phyloP scores from a whole-genome alignment of 92 coral and sea anemone species.

The Micromussa lordhowensis region DNA sequence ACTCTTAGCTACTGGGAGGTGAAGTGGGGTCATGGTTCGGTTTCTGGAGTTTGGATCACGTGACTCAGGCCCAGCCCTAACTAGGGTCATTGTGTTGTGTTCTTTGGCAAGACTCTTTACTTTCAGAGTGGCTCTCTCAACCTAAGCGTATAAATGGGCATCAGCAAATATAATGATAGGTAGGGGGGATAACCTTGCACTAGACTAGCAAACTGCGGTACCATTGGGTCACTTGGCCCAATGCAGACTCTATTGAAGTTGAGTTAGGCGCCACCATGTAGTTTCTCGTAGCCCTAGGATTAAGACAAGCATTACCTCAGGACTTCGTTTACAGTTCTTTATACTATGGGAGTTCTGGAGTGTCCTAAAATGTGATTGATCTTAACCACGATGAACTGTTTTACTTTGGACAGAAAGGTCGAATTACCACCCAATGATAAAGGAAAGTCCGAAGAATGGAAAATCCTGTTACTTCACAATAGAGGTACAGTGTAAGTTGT shows the following conservation, averaged over 20 bases:
- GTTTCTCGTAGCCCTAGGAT: too few relatives aligned
- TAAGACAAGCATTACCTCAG: too few relatives aligned
- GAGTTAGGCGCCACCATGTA: too few relatives aligned
- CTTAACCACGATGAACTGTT: background rate
- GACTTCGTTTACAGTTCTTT: too few relatives aligned
- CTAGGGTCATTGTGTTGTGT: background rate
- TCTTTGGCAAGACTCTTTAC: background rate
- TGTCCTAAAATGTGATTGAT: background rate
- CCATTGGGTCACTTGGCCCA: too few relatives aligned
- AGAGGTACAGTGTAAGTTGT: conserved; percentile 56
- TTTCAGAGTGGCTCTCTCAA: background rate
- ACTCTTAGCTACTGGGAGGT: too few relatives aligned
- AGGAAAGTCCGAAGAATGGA: conserved; percentile 77
- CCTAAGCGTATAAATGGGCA: background rate
- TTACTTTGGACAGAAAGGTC: conserved; percentile 58
- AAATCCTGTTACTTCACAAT: conserved; percentile 85
- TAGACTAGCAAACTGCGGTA: background rate
- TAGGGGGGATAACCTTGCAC: background rate
- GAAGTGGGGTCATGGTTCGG: too few relatives aligned
- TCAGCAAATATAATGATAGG: background rate
- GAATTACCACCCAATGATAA: conserved; percentile 74
- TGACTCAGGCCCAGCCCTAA: too few relatives aligned
- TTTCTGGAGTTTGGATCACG: too few relatives aligned
- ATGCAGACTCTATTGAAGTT: too few relatives aligned
- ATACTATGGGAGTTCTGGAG: too few relatives aligned